These are phyloP conservation scores for Lamellibrachia luymesi DNA, from an alignment of 1,140 invertebrate species.

Conservation along the genomic window DNA sequence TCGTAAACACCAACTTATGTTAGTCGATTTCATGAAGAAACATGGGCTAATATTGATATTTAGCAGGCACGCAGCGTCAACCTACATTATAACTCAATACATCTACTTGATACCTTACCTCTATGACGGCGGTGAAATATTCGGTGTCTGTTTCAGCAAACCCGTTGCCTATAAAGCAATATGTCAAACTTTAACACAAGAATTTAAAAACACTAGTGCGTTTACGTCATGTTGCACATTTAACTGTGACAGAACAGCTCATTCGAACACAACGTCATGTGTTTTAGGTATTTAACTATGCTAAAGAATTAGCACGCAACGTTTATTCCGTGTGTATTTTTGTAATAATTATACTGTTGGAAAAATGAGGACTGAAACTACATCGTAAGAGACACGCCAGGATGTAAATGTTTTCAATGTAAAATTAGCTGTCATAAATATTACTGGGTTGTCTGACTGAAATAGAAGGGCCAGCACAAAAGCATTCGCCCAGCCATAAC, in stretches of 20 bases:
- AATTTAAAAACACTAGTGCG: neutral
- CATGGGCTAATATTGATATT: neutral
- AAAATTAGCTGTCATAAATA: too few relatives aligned
- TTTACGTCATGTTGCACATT: neutral
- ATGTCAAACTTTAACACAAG: conserved; percentile 19
- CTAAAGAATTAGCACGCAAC: neutral
- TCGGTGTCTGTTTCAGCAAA: conserved; percentile 45
- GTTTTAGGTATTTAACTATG: neutral
- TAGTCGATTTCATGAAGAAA: neutral
- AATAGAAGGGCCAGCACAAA: too few relatives aligned
- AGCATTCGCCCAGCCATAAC: too few relatives aligned
- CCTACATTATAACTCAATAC: neutral
- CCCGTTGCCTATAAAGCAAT: conserved; percentile 42
- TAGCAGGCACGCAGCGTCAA: neutral
- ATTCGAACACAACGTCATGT: neutral
- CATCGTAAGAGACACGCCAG: too few relatives aligned
- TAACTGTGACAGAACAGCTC: neutral
- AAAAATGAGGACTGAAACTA: too few relatives aligned
- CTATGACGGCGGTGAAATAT: conserved; percentile 41
- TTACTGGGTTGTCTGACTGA: too few relatives aligned
- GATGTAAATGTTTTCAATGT: too few relatives aligned
- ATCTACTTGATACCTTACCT: conserved; percentile 33
- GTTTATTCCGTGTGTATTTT: too few relatives aligned
- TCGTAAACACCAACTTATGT: neutral
- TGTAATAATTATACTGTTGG: too few relatives aligned